phyloP scores from a whole-genome alignment of 2,797 vertebrate species.

The Coracias cyanogaster region DNA sequence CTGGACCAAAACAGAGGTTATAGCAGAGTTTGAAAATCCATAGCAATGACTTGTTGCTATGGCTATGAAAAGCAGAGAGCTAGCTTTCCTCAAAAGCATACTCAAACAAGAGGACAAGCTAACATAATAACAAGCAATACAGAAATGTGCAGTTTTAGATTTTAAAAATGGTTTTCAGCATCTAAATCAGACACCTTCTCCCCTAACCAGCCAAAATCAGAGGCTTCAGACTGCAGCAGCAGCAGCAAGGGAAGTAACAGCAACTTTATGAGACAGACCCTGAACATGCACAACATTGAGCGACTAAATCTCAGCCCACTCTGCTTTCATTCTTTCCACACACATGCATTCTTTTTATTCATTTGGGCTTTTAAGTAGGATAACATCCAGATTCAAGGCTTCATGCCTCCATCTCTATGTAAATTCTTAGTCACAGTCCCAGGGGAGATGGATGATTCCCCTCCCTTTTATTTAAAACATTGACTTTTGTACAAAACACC shows the following conservation, averaged over 20 bases:
- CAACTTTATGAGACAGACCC: background rate
- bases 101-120: background rate
- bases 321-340: background rate
- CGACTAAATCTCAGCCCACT: background rate
- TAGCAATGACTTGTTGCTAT: background rate
- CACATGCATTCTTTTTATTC: background rate
- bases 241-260: background rate
- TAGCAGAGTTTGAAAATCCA: background rate
- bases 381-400: background rate
- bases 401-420: background rate
- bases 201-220: background rate
- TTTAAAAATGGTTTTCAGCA: background rate
- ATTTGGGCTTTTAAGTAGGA: background rate
- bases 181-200: background rate
- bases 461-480: background rate
- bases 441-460: background rate
- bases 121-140: background rate
- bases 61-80: background rate
- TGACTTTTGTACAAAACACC: background rate
- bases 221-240: background rate
- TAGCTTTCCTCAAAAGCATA: background rate
- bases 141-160: background rate
- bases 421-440: background rate
- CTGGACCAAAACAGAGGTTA: background rate
- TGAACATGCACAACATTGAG: rapidly evolving